Evolutionary conservation across 2,888 invertebrate species (phyloP).

Genomic region (Pardosa pseudoannulata): DNA sequence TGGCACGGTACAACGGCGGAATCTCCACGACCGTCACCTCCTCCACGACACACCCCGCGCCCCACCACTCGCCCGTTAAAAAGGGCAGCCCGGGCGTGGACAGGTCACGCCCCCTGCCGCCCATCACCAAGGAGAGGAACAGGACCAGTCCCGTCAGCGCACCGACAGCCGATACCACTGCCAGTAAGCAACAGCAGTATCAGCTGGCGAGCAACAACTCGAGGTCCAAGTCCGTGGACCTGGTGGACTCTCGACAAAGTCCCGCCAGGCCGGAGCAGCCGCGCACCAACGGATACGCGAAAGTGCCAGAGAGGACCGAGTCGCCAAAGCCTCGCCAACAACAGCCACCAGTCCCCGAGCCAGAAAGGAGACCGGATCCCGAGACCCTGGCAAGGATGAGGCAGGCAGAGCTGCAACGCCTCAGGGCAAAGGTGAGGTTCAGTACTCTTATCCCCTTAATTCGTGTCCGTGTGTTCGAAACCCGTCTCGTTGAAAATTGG

Average conservation of each 20-base stretch:
- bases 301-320: neutral
- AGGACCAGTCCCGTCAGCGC: conserved; percentile 37
- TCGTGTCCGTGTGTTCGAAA: too few relatives aligned
- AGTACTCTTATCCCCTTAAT: too few relatives aligned
- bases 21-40: neutral
- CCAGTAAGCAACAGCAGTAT: too few relatives aligned
- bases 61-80: conserved; percentile 61
- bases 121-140: conserved; percentile 52
- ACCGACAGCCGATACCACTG: conserved; percentile 8
- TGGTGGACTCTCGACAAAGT: conserved; percentile 10
- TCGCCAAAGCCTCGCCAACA: neutral
- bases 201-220: too few relatives aligned
- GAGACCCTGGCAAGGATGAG: conserved; percentile 40
- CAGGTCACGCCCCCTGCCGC: conserved; percentile 66
- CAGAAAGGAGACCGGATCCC: conserved; percentile 25
- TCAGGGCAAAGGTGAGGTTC: conserved; percentile 43
- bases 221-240: conserved; percentile 38
- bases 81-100: conserved; percentile 72
- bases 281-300: neutral
- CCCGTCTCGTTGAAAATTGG: too few relatives aligned
- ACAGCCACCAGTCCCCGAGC: neutral
- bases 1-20: conserved; percentile 29
- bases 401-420: conserved; percentile 56
- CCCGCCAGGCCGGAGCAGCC: neutral
- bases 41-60: neutral